These are phyloP conservation scores for Colletes collaris DNA, from an alignment of 2,888 invertebrate genomes.

Conservation along the genomic window DNA sequence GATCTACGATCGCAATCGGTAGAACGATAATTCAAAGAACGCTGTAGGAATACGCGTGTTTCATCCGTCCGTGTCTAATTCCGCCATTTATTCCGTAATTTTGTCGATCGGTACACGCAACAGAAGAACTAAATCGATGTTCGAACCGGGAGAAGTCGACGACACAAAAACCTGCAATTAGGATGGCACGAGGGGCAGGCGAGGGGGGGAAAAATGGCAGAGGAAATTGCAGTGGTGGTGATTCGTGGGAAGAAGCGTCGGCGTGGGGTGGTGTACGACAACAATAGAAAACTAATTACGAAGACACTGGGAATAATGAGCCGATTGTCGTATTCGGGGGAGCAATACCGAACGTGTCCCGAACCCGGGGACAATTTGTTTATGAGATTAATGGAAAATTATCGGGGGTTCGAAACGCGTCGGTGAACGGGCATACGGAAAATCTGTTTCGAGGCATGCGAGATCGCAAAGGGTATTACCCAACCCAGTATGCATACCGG, in stretches of 20 bases:
- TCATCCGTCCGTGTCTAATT: background rate
- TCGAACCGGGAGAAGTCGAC: background rate
- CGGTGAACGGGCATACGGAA: background rate
- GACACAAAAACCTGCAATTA: background rate
- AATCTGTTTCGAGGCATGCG: slow-evolving; percentile 25
- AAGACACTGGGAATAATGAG: background rate
- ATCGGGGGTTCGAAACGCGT: slow-evolving; percentile 14
- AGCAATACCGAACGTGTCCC: too few relatives aligned
- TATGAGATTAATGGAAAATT: slow-evolving; percentile 20
- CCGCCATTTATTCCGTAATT: background rate
- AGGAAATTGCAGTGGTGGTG: background rate
- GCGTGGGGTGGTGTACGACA: too few relatives aligned
- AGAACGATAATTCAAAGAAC: background rate
- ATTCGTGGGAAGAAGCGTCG: background rate
- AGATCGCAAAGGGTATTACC: slow-evolving; percentile 32
- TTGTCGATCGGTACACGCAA: background rate
- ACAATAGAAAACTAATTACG: background rate
- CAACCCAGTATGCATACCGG: slow-evolving; percentile 27
- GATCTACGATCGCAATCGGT: background rate
- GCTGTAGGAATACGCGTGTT: background rate
- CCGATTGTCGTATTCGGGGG: background rate
- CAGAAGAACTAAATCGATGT: background rate
- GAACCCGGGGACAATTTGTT: slow-evolving; percentile 4
- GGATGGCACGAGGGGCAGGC: background rate
- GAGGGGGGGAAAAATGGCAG: background rate